Evolutionary conservation across 2,888 invertebrate genomes (phyloP), one percentile per base, ranked within the genome.

Genomic region (Eristalis intricaria): DNA sequence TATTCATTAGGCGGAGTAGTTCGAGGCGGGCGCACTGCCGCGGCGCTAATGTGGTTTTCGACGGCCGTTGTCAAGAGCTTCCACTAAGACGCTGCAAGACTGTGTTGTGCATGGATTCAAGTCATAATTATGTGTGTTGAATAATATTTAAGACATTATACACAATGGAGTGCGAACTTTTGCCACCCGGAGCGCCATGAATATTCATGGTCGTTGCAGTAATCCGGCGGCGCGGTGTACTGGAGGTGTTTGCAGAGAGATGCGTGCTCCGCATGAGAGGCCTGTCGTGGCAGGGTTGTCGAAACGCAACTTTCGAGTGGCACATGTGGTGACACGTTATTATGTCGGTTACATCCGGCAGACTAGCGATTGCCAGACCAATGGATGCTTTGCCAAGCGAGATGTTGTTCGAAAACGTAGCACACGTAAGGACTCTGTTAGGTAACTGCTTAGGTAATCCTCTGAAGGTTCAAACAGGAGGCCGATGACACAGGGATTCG

Each of bases 1-100:
- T 82, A 56, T 74, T 70, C 70, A 23, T 86, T 82, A 78, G 50
- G 29, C 69, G 38, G n/a, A n/a, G 22, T 35, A 65, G 64, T 65
- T 65, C n/a, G 26, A n/a, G 29, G n/a, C 15, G 61, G 19, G 43
- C 15, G 13, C 4, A n/a, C 19, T n/a, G 50, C 19, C 19, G 50
- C 19, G 19, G 0, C 50, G 50, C 19, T 50, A 50, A 19, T 50
- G 50, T 50, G 50, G 50, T 50, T 50, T 50, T 50, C 50, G 19
- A 19, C 50, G 50, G 19, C 19, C 50, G 19, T 50, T 19, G 50
- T 50, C 50, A 50, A 50, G 50, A 50, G 50, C 50, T 50, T 19
- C 50, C 50, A 8, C 50, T 19, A 50, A 50, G 50, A 50, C 19
- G 50, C 19, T 8, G 50, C 5, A 8, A 19, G 7, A n/a, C n/a